Percentiles rank a stretch among this genome's conserved stretches.
Evolutionary conservation across 1,140 invertebrate genomes (phyloP).

Genomic region (Drosophila auraria): DNA sequence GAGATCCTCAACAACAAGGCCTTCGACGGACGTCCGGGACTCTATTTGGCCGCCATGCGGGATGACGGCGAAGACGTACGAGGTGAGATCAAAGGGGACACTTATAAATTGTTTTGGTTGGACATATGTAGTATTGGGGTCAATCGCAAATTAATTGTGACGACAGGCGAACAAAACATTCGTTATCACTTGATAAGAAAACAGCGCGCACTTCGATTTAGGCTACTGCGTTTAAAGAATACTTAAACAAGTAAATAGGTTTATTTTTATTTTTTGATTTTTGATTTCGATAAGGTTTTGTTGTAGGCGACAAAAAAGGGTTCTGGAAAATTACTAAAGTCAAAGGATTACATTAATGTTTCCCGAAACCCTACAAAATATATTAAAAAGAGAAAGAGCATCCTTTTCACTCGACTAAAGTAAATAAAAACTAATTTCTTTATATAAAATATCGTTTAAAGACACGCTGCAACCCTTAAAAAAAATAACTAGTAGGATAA

Average conservation of each 20-base stretch:
- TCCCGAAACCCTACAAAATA: too few relatives aligned
- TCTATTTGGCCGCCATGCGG: conserved; percentile 43
- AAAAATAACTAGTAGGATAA: too few relatives aligned
- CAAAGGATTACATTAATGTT: too few relatives aligned
- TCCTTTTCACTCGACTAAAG: too few relatives aligned
- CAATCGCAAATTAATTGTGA: conserved; percentile 38
- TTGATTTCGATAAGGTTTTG: neutral
- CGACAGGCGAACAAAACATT: conserved; percentile 4
- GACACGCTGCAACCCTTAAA: too few relatives aligned
- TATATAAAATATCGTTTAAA: too few relatives aligned
- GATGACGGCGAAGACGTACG: conserved; percentile 70
- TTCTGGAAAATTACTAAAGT: neutral
- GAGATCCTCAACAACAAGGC: conserved; percentile 83
- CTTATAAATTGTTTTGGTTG: conserved; percentile 5
- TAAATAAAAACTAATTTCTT: too few relatives aligned
- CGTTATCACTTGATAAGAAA: conserved; percentile 22
- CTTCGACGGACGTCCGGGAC: conserved; percentile 84
- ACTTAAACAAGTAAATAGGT: conserved; percentile 2
- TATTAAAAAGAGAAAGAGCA: too few relatives aligned
- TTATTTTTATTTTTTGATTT: neutral
- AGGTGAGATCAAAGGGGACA: conserved; percentile 65
- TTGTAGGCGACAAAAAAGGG: neutral
- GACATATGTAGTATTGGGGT: conserved; percentile 14
- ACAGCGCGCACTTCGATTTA: conserved; percentile 10
- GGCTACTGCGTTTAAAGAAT: conserved; percentile 4